Evolutionary conservation across 2,113 vertebrate species (phyloP).

Genomic region (Phalacrocorax pelagicus): DNA sequence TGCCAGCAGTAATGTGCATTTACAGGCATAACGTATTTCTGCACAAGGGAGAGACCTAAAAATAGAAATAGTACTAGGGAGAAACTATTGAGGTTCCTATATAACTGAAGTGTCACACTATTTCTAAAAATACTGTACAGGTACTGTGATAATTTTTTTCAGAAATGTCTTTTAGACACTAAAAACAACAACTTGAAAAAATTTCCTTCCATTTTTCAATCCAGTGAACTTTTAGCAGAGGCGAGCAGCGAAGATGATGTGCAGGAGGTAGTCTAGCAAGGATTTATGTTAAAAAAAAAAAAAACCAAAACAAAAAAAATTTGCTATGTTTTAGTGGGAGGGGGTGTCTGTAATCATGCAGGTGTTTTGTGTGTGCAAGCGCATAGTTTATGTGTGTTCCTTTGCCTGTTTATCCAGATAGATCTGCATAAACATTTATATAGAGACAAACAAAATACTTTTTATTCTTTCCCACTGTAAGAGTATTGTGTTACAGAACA

Average conservation of each 20-base stretch:
- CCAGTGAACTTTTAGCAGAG: neutral
- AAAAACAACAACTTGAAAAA: neutral
- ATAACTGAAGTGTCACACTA: neutral
- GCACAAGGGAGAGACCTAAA: neutral
- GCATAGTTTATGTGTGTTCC: neutral
- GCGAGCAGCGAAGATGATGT: neutral
- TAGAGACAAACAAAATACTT: neutral
- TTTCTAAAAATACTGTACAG: neutral
- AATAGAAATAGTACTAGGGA: neutral
- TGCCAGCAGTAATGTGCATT: neutral
- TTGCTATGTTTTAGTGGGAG: neutral
- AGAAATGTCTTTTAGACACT: neutral
- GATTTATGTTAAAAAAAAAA: neutral
- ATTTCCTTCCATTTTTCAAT: neutral
- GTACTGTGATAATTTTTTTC: neutral
- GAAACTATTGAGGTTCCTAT: neutral
- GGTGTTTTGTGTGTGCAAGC: neutral
- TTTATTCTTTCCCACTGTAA: neutral
- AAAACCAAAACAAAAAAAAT: neutral
- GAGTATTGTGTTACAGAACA: neutral
- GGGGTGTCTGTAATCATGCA: accelerated
- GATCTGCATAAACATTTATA: neutral
- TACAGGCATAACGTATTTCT: neutral
- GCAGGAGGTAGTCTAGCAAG: neutral
- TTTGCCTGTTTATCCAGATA: neutral